Base-by-base conservation (phyloP, 2,113 vertebrate genomes). In the Chunga burmeisteri region DNA sequence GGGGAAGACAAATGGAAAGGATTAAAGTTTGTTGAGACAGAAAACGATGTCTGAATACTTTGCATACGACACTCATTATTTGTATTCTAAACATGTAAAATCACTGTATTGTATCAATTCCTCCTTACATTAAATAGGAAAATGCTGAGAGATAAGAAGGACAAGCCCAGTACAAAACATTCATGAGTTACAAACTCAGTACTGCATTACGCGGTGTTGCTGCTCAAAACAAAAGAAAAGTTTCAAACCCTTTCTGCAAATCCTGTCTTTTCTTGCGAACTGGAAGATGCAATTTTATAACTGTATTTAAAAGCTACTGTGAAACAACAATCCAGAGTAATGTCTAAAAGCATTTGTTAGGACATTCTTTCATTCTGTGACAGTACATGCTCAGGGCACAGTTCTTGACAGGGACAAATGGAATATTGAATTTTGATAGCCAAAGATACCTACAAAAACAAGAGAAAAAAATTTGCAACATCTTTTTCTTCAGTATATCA, bases 281-380 rank as follows among this genome's bases (percentile, higher is more conserved):
- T 88, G 65, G 47, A 89, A 95, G 92, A 81, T 77, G 36, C 16
- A 87, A 86, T 32, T 93, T 81, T 93, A 61, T 81, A 96, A 94
- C 38, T 81, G 25, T 62, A 89, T 92, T 96, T 81, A 97, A 95
- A 97, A 81, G 47, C 55, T 82, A 36, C 65, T 73, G 29, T 56
- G 59, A 68, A 90, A 91, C 29, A 93, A 70, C 50, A 73, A 93
- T 94, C 82, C 78, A 90, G 56, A 88, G 59, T n/a, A 71, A 23
- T 79, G 74, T 74, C 89, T 93, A 34, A 88, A 93, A 81, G n/a
- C 52, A 84, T 89, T 95, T 95, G 36, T 78, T 86, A 85, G 65
- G 55, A 74, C 55, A 80, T 88, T 92, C 74, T 79, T 88, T 92
- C 56, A 58, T 94, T 93, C 46, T 56, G n/a, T 53, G 34, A 32